A percentile compares a stretch with the other conserved stretches of the same genome.
Evolutionary conservation across 2,888 invertebrate species (phyloP).

Genomic region (Chouioia cunea): DNA sequence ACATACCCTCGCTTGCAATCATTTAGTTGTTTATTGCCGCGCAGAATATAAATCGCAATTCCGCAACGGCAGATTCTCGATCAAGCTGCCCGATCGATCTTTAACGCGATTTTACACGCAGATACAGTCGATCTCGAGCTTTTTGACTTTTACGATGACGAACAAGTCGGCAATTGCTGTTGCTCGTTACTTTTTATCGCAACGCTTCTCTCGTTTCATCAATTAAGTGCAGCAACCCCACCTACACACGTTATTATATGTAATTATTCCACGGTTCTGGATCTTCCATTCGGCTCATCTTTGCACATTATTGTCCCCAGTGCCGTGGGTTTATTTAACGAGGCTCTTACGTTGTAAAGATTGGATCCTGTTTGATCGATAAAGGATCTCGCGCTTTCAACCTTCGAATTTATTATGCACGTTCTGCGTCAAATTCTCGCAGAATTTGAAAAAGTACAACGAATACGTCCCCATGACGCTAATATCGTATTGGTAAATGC

Average conservation of each 20-base stretch:
- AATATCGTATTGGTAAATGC: no score
- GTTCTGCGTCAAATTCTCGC: no score
- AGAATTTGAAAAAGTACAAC: no score
- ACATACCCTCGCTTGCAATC: neutral
- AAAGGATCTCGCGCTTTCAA: no score
- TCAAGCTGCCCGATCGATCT: constrained; percentile 26
- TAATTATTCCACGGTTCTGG: constrained; percentile 32
- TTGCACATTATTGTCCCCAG: no score
- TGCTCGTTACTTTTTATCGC: constrained; percentile 15
- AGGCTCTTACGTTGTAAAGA: no score
- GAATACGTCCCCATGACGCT: no score
- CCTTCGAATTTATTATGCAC: no score
- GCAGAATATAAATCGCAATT: constrained; percentile 27
- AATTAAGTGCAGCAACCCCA: constrained; percentile 22
- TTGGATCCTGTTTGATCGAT: no score
- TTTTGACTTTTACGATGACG: constrained; percentile 1
- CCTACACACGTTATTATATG: constrained; percentile 12
- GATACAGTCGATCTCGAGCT: neutral
- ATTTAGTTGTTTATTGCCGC: neutral
- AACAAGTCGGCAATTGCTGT: constrained; percentile 5
- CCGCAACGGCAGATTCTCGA: neutral
- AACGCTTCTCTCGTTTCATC: constrained; percentile 1
- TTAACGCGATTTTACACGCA: neutral
- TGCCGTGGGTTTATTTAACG: no score
- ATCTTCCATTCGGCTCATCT: no score